Evolutionary conservation across 1,140 invertebrate genomes (phyloP), one percentile per base, ranked within the genome.

Genomic region (Hyphantria cunea): DNA sequence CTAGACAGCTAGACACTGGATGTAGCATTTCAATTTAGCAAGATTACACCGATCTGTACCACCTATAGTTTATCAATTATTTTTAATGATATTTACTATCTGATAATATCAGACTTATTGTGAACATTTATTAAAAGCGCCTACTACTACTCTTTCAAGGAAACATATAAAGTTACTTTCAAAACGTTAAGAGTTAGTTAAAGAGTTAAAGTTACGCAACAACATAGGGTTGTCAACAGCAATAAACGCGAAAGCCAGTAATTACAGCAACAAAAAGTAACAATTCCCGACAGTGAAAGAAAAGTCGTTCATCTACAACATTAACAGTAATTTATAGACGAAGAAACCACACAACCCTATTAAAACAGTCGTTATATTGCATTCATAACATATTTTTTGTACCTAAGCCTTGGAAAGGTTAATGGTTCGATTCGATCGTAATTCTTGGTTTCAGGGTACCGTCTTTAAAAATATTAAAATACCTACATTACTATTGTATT

Each of bases 311-410:
- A 45, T 59, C 49, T 54, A 11, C 54, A 39, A 45, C 37, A 54
- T 59, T 60, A 45, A 41, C 37, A 41, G 61, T 61, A 71, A 71
- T 71, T 71, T 71, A 67, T 52, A 60, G 51, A 62, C 56, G 39
- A 68, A 65, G 65, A 45, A 61, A 68, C 68, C 47, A 68, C 56
- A 72, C 61, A 39, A 31, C 64, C 62, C 58, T 59, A 65, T 72
- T 72, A 65, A 68, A 68, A 51, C 61, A 66, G 62, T 64, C 55
- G 64, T 64, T 70, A 67, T 54, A 66, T 55, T 64, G 66, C 70
- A 72, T 72, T 68, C 66, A 68, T 68, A 62, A 65, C 63, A 64
- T 37, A 44, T 49, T 68, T 68, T 72, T 61, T 49, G 34, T 56
- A 63, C 33, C 39, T 32, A 55, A 59, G 47, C 17, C 17, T 66